Percentiles rank a stretch among this genome's conserved stretches.
Conservation (phyloP, 1,140 invertebrate genomes). For the Caenorhabditis tropicalis region DNA sequence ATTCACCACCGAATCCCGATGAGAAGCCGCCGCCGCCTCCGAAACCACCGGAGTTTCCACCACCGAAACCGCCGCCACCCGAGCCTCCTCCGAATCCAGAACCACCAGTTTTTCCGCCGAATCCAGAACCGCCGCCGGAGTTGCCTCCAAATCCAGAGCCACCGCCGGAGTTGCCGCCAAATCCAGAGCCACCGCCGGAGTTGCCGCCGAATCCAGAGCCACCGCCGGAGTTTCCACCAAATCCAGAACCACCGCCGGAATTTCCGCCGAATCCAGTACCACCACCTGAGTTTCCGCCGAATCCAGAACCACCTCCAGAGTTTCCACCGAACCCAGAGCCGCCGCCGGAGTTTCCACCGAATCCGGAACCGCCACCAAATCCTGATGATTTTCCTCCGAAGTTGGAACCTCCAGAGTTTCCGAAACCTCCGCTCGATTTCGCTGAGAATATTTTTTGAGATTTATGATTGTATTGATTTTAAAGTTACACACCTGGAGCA, state of each 20-base stretch:
- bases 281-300: neutral
- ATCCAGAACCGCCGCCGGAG: neutral
- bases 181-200: neutral
- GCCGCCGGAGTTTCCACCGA: neutral
- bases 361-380: neutral
- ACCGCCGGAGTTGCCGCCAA: neutral
- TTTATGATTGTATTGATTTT: neutral
- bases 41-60: constrained; percentile 6
- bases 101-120: no score
- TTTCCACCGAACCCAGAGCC: neutral
- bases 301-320: neutral
- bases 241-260: no score
- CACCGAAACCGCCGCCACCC: neutral
- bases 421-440: neutral
- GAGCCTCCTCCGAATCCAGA: neutral
- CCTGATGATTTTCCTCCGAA: neutral
- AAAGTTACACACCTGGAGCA: neutral
- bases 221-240: constrained; percentile 2
- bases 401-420: constrained; percentile 15
- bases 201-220: neutral
- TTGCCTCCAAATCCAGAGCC: neutral
- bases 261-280: constrained; percentile 19
- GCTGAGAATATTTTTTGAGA: neutral
- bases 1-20: neutral
- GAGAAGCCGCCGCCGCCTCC: constrained; percentile 29